These are phyloP conservation scores for Pollenia griseotomentosa DNA, from an alignment of 2,888 invertebrate species.

Conservation along the genomic window DNA sequence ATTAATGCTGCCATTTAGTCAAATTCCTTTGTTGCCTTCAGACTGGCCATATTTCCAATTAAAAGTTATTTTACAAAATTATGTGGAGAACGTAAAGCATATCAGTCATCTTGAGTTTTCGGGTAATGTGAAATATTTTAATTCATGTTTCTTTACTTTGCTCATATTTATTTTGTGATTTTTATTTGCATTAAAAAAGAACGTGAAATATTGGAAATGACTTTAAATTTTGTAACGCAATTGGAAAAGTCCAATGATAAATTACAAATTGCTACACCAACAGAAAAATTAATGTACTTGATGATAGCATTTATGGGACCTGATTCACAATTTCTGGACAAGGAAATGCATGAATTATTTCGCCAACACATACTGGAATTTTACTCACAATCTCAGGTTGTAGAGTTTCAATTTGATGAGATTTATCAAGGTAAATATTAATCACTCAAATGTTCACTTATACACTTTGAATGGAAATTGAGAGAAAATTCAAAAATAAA, in stretches of 20 bases:
- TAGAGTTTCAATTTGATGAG: constrained; percentile 81
- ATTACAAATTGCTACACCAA: constrained; percentile 80
- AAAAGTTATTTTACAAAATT: constrained; percentile 81
- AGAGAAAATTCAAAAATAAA: too few species aligned
- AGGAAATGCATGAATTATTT: constrained; percentile 80
- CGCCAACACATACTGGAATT: constrained; percentile 78
- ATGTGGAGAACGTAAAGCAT: constrained; percentile 80
- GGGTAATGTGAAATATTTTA: constrained; percentile 71
- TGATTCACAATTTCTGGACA: constrained; percentile 82
- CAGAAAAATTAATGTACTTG: constrained; percentile 83
- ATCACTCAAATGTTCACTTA: not conserved
- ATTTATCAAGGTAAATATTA: constrained; percentile 77
- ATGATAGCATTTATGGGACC: constrained; percentile 84
- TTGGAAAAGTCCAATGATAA: constrained; percentile 78
- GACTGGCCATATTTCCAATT: constrained; percentile 93
- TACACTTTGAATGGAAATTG: too few species aligned
- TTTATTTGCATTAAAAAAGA: constrained; percentile 75
- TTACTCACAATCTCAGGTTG: constrained; percentile 75
- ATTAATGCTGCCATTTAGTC: constrained; percentile 85
- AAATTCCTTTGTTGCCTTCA: constrained; percentile 88
- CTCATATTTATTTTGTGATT: not conserved
- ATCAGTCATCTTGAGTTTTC: constrained; percentile 75
- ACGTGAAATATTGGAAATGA: constrained; percentile 81
- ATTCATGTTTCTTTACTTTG: not conserved
- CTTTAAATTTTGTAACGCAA: constrained; percentile 81